A percentile compares a stretch with the other conserved stretches of the same genome.
These are phyloP conservation scores for Aethina tumida DNA, from an alignment of 1,140 invertebrate species.

Conservation along the genomic window DNA sequence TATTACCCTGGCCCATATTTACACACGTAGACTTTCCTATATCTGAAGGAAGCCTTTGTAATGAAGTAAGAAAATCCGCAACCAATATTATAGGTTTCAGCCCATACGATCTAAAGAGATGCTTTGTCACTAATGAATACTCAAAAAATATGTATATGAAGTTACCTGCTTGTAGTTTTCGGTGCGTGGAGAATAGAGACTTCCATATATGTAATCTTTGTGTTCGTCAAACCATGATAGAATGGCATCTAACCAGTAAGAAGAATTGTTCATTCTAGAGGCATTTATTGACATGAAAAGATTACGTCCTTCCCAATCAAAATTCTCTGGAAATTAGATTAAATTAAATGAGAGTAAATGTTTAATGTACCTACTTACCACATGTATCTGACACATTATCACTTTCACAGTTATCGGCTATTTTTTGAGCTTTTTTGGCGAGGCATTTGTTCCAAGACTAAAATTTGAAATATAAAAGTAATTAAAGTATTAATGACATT, in stretches of 20 bases:
- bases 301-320: not conserved
- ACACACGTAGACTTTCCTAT: slow-evolving; percentile 20
- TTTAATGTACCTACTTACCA: slow-evolving; percentile 15
- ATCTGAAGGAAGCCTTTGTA: slow-evolving; percentile 10
- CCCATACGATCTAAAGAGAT: slow-evolving; percentile 22
- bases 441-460: slow-evolving; percentile 3
- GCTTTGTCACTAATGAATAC: not conserved
- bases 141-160: not conserved
- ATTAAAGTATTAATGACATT: no score
- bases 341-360: slow-evolving; percentile 6
- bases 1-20: slow-evolving; percentile 27
- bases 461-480: slow-evolving; percentile 1
- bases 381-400: slow-evolving; percentile 7
- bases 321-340: not conserved
- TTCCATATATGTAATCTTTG: slow-evolving; percentile 6
- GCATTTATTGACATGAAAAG: no score
- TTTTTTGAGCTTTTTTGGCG: slow-evolving; percentile 2
- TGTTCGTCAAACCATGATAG: slow-evolving; percentile 18
- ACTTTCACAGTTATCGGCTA: slow-evolving; percentile 3
- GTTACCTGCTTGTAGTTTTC: slow-evolving; percentile 20
- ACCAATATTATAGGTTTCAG: slow-evolving; percentile 18
- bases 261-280: no score
- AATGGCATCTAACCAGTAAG: slow-evolving; percentile 13
- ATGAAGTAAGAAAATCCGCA: slow-evolving; percentile 20
- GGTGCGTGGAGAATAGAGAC: not conserved